phyloP scores from a whole-genome alignment of 2,888 invertebrate species.

The Eudasyphora cyanicolor region DNA sequence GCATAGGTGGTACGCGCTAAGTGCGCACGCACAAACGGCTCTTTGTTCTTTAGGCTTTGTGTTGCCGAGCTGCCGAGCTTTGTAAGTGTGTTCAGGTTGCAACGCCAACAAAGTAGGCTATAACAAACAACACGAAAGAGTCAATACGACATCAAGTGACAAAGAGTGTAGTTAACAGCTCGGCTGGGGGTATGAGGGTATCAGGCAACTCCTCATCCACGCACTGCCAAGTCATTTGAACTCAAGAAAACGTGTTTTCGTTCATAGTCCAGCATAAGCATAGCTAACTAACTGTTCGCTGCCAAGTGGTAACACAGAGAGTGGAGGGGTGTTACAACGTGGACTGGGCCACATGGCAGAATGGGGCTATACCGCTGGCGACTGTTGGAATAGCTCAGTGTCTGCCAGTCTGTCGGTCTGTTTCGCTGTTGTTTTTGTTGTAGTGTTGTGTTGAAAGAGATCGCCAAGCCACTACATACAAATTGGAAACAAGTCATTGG shows the following conservation, averaged over 20 bases:
- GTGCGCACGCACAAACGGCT: background rate
- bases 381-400: background rate
- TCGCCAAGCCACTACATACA: background rate
- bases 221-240: background rate
- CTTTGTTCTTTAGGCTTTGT: background rate
- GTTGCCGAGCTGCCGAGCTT: background rate
- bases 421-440: too few relatives aligned
- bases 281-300: conserved; percentile 21
- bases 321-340: background rate
- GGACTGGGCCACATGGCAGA: background rate
- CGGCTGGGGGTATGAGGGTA: background rate
- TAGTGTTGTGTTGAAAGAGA: background rate
- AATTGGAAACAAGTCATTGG: conserved; percentile 64
- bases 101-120: background rate
- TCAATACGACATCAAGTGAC: conserved; percentile 12
- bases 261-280: background rate
- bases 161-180: background rate
- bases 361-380: background rate
- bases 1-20: background rate
- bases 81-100: background rate
- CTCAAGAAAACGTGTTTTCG: conserved; percentile 6
- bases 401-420: too few relatives aligned
- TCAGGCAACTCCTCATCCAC: background rate
- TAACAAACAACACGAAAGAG: too few relatives aligned
- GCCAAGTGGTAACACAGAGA: conserved; percentile 36